These are phyloP conservation scores for Bombus soroeensis DNA, from an alignment of 1,140 invertebrate species.

Conservation along the genomic window DNA sequence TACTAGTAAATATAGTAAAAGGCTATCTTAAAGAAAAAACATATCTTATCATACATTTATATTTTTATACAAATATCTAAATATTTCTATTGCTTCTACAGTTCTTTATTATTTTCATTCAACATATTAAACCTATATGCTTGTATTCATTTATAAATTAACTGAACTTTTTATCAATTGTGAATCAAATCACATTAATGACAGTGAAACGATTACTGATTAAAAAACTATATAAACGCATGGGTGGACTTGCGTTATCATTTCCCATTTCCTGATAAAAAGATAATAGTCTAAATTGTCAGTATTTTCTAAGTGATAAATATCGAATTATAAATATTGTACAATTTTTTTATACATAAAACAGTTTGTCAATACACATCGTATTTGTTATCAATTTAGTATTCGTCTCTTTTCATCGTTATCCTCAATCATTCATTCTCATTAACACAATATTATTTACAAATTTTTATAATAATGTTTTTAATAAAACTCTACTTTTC, in stretches of 20 bases:
- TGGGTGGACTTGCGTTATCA: conserved; percentile 70
- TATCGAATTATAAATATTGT: neutral
- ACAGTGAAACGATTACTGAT: neutral
- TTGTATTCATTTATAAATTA: neutral
- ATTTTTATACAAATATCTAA: conserved; percentile 11
- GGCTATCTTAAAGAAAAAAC: neutral
- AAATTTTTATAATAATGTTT: conserved; percentile 9
- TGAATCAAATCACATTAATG: neutral
- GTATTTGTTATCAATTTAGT: neutral
- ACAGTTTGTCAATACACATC: neutral
- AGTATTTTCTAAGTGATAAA: neutral
- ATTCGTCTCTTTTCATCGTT: neutral
- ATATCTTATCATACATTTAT: neutral
- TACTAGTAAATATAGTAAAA: neutral
- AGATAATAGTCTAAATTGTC: conserved; percentile 48
- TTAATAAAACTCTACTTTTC: conserved; percentile 14
- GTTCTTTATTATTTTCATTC: neutral
- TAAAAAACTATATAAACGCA: conserved; percentile 17
- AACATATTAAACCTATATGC: neutral
- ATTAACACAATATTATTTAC: neutral
- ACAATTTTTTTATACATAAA: neutral
- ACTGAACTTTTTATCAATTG: neutral
- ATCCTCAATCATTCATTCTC: neutral
- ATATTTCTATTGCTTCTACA: neutral
- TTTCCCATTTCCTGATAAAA: conserved; percentile 74